phyloP scores from a whole-genome alignment of 2,113 vertebrate species.

The Megaceryle torquata region DNA sequence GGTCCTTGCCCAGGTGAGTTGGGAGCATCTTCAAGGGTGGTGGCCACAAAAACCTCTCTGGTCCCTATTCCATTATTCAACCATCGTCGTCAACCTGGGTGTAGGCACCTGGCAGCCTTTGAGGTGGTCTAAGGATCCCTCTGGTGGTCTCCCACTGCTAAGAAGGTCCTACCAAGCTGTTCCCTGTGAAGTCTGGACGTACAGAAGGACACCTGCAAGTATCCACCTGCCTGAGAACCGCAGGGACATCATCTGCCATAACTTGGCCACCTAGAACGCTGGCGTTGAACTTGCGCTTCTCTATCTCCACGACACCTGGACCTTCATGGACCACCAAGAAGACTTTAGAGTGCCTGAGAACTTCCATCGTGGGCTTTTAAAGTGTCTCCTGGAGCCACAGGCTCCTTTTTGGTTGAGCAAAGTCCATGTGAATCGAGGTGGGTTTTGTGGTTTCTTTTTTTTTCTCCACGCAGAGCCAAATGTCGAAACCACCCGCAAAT shows the following conservation, averaged over 20 bases:
- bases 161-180: background rate
- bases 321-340: background rate
- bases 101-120: background rate
- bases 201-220: background rate
- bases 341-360: background rate
- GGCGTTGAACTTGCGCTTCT: background rate
- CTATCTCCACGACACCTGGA: accelerated
- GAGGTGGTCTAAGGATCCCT: background rate
- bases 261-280: background rate
- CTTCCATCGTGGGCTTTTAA: accelerated
- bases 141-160: background rate
- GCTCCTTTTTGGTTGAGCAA: background rate
- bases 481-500: background rate
- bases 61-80: accelerated
- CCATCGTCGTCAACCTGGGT: background rate
- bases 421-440: background rate
- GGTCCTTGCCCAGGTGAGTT: background rate
- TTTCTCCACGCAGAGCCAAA: background rate
- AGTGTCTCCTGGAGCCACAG: accelerated
- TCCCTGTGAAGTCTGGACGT: background rate
- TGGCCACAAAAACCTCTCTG: background rate
- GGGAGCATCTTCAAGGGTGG: background rate
- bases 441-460: too few relatives aligned
- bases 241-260: background rate
- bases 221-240: background rate